Evolutionary conservation across 2,888 invertebrate genomes (phyloP), one percentile per base, ranked within the genome.

Genomic region (Willowsia nigromaculata): DNA sequence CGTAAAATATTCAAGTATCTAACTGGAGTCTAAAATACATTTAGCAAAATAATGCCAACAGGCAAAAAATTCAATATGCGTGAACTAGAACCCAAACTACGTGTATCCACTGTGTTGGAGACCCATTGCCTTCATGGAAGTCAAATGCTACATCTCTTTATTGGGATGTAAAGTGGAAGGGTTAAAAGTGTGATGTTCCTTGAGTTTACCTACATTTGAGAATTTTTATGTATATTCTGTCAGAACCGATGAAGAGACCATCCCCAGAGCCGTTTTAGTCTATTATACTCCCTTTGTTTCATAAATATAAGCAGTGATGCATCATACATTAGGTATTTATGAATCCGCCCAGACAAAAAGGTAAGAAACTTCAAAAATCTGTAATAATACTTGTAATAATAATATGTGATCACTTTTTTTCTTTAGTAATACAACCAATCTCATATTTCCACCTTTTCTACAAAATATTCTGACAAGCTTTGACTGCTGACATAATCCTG

Each of bases 1-100:
- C 76, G 9, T 37, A 53, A 71, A 71, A 56, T 56, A 56, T 62
- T 15, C 22, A 25, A 15, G 13, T 9, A 18, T 22, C 27, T 18
- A 25, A 3, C 22, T 22, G 37, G n/a, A 43, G n/a, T 18, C 33
- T 9, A 22, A 80, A 56, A 37, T 50, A 7, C 50, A n/a, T 43
- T 53, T 59, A 74, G 85, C 78, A 37, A 85, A 85, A 81, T 78
- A 47, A 85, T 85, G 85, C 85, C 85, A 85, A 85, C 47, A 85
- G 85, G 65, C 76, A 78, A 56, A 76, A 37, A 37, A 22, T 5
- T 37, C 25, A 33, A 25, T 15, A 25, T 33, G 33, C 22, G 53
- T 50, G 15, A 9, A 76, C 27, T 9, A 37, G 40, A 71, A 47
- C 6, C n/a, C 2, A 71, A 6, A 71, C 40, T n/a, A n/a, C n/a